Conservation (phyloP, 2,888 invertebrate genomes). For the Drosophila cognata region DNA sequence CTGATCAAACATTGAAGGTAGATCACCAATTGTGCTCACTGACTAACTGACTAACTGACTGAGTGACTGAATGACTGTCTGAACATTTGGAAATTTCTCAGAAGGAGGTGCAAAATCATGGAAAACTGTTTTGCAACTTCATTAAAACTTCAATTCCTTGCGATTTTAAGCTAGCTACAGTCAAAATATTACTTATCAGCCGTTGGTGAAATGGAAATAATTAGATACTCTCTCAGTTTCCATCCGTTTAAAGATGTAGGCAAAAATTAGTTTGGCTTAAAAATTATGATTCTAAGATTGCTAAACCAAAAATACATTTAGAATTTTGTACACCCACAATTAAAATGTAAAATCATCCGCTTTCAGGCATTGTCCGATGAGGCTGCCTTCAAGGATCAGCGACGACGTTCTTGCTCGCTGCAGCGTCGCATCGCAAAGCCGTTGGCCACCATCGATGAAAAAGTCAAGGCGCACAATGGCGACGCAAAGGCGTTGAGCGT, state of each 20-base stretch:
- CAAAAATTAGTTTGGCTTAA: not conserved
- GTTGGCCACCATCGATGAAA: slow-evolving; percentile 84
- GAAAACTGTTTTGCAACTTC: not conserved
- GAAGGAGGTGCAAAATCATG: not conserved
- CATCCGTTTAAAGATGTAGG: not conserved
- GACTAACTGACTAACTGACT: not conserved
- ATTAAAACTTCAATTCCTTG: not conserved
- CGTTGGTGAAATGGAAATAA: not conserved
- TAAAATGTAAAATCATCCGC: not conserved
- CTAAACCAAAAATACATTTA: not conserved
- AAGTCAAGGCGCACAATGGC: slow-evolving; percentile 70
- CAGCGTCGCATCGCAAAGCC: slow-evolving; percentile 82
- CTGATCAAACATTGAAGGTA: slow-evolving; percentile 87
- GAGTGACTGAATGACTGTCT: not conserved
- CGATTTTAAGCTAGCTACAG: not conserved
- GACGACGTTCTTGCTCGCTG: slow-evolving; percentile 79
- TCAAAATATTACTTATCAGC: not conserved
- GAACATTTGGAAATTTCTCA: not conserved
- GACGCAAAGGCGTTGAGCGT: slow-evolving; percentile 65
- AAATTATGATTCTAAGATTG: not conserved
- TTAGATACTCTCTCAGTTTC: not conserved
- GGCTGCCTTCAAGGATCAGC: slow-evolving; percentile 83
- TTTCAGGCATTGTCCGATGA: slow-evolving; percentile 86
- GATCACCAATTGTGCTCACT: not conserved
- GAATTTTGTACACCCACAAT: not conserved